These are phyloP conservation scores for Lagopus leucura DNA, from an alignment of 2,113 vertebrate species.

Conservation along the genomic window DNA sequence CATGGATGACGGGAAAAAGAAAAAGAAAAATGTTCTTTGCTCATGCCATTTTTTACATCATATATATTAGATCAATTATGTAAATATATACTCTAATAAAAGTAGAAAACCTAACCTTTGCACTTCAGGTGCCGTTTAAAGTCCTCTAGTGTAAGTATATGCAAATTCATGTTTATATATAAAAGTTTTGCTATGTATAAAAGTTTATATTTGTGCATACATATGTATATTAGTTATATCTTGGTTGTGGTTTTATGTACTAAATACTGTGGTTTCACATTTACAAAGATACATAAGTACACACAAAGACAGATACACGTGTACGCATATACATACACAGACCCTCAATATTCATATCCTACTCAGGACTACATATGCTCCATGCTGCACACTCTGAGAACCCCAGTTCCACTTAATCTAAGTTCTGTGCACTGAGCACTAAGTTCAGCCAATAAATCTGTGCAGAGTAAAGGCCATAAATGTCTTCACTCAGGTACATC, in stretches of 20 bases:
- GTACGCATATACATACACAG: not conserved
- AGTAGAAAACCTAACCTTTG: not conserved
- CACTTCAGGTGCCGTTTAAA: not conserved
- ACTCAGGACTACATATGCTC: not conserved
- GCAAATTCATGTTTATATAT: not conserved
- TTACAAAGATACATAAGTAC: not conserved
- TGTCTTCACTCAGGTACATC: not conserved
- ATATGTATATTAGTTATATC: not conserved
- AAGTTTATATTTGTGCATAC: not conserved
- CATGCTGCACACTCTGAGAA: not conserved
- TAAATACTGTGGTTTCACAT: not conserved
- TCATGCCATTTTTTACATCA: not conserved
- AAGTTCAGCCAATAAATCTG: not conserved
- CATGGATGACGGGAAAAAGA: not conserved
- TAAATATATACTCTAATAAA: not conserved
- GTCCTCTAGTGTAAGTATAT: not conserved
- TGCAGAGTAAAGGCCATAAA: not conserved
- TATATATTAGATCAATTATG: not conserved
- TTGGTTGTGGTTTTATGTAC: not conserved
- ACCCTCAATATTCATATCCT: not conserved
- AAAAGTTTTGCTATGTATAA: too few species aligned
- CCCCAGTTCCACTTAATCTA: not conserved
- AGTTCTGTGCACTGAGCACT: not conserved
- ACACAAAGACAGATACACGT: too few species aligned
- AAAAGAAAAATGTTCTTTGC: not conserved